Percentiles rank a stretch among this genome's conserved stretches.
Evolutionary conservation across 2,113 vertebrate species (phyloP).

Genomic region (Forbesichthys papilliferus): DNA sequence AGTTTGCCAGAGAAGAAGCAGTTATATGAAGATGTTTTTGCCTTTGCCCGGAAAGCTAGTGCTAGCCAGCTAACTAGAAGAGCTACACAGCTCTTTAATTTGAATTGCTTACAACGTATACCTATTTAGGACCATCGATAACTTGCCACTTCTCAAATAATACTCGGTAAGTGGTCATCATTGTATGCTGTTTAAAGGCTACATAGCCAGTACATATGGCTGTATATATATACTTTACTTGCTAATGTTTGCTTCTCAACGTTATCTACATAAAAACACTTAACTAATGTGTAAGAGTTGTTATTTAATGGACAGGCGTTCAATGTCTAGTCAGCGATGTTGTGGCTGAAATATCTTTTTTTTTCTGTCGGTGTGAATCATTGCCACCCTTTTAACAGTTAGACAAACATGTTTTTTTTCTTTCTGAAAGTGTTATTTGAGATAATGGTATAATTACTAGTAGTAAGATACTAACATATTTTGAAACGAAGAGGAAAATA

Average conservation of each 20-base stretch:
- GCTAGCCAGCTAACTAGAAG: slow-evolving; percentile 20
- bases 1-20: too few species aligned
- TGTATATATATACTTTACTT: not conserved
- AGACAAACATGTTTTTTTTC: too few species aligned
- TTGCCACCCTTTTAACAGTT: too few species aligned
- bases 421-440: too few species aligned
- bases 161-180: slow-evolving; percentile 2
- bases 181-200: slow-evolving; percentile 24
- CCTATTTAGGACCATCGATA: slow-evolving; percentile 3
- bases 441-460: too few species aligned
- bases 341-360: too few species aligned
- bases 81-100: not conserved
- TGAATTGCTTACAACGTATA: not conserved
- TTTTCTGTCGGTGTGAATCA: too few species aligned
- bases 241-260: not conserved
- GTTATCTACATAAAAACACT: not conserved
- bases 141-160: not conserved
- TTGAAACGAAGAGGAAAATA: too few species aligned
- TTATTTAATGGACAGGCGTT: not conserved
- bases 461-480: too few species aligned
- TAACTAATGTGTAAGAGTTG: not conserved
- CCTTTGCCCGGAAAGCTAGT: slow-evolving; percentile 59
- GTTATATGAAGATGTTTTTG: slow-evolving; percentile 1
- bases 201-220: slow-evolving; percentile 15
- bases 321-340: too few species aligned